Percentiles rank a stretch among this genome's conserved stretches.
These are phyloP conservation scores for Passerculus sandwichensis DNA, from an alignment of 2,797 vertebrate species.

Conservation along the genomic window DNA sequence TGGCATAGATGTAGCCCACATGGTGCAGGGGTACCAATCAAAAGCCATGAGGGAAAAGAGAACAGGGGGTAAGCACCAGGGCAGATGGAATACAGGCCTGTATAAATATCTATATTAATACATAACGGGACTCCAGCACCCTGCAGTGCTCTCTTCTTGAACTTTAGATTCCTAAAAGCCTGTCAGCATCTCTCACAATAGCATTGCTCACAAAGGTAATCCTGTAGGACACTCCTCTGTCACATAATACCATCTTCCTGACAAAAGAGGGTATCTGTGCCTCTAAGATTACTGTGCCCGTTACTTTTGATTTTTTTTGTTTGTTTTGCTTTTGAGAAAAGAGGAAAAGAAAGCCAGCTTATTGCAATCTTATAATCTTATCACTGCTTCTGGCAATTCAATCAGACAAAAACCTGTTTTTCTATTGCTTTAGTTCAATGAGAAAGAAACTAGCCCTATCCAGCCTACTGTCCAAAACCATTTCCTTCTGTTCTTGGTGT, in stretches of 20 bases:
- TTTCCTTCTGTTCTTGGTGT: background rate
- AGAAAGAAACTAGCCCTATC: background rate
- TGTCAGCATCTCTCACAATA: background rate
- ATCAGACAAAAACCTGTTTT: constrained; percentile 10
- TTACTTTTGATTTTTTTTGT: background rate
- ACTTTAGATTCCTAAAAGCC: background rate
- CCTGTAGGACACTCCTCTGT: background rate
- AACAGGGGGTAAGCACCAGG: background rate
- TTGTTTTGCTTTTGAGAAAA: background rate
- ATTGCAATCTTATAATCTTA: constrained; percentile 19
- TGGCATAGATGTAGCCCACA: background rate
- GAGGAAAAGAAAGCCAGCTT: constrained; percentile 18
- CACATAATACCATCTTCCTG: background rate
- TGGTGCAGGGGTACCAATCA: background rate
- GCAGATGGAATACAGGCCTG: background rate
- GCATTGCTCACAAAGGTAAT: background rate
- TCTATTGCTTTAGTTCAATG: background rate
- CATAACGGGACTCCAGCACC: background rate
- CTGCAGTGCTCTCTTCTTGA: background rate
- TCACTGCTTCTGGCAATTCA: constrained; percentile 25
- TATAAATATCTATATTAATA: background rate
- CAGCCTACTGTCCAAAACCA: background rate
- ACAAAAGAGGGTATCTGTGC: background rate
- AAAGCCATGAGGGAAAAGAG: background rate
- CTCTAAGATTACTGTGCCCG: background rate